These are phyloP conservation scores for Nothocercus nigrocapillus DNA, from an alignment of 2,113 vertebrate species.

Conservation along the genomic window DNA sequence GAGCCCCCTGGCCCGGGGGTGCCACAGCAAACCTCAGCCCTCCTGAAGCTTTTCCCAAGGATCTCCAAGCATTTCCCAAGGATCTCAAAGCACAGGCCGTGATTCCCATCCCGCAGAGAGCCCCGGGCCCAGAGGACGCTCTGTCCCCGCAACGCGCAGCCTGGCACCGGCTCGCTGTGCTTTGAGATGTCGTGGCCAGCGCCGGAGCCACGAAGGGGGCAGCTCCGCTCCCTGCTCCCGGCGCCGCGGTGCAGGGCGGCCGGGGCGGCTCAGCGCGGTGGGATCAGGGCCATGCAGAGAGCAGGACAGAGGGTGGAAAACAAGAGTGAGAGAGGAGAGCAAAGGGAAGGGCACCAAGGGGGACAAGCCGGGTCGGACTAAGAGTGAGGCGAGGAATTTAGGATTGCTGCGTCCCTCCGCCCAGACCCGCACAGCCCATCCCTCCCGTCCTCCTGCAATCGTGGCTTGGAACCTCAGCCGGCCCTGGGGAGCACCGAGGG, in stretches of 20 bases:
- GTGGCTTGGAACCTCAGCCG: slow-evolving; percentile 33
- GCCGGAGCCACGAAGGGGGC: accelerated
- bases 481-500: not conserved
- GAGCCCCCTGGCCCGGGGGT: not conserved
- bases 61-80: not conserved
- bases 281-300: not conserved
- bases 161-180: not conserved
- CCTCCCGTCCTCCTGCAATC: not conserved
- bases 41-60: not conserved
- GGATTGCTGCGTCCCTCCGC: slow-evolving; percentile 64
- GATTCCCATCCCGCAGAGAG: accelerated
- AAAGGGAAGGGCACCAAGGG: not conserved
- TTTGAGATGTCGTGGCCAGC: not conserved
- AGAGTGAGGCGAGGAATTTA: slow-evolving; percentile 68
- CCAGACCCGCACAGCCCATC: not conserved
- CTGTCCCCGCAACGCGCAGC: not conserved
- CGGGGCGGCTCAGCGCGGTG: not conserved
- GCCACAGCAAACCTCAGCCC: not conserved
- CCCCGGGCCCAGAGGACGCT: not conserved
- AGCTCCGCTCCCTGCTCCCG: not conserved
- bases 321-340: accelerated
- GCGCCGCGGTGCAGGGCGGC: not conserved
- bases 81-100: not conserved
- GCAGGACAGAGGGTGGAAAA: too few species aligned
- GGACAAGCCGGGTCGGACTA: not conserved